Evolutionary conservation across 1,140 invertebrate species (phyloP), one percentile per base, ranked within the genome.

Genomic region (Trialeurodes vaporariorum): DNA sequence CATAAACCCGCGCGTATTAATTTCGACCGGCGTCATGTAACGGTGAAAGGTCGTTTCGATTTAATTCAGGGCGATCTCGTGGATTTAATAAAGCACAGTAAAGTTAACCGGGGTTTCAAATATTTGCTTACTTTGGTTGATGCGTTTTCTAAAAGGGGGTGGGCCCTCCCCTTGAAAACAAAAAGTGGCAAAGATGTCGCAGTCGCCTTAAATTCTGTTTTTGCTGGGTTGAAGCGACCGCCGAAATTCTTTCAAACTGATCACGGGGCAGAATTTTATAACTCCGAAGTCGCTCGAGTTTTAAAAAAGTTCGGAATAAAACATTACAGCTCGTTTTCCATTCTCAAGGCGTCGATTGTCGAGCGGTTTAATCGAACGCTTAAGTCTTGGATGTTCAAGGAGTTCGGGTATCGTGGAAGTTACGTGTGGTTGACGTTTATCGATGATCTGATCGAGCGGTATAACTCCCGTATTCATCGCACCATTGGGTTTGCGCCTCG

Each of bases 121-220:
- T 82, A 78, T 70, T 71, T 83, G 27, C 70, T 83, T 63, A 77
- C 75, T 25, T 73, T 79, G 5, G 81, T 83, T 66, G 77, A 82
- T 72, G 69, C 71, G 24, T 81, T 80, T 72, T 76, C 74, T 65
- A 82, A 81, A 74, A 78, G 74, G 72, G 76, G 77, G 25, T 82
- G 75, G 76, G 76, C 76, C 22, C 49, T 76, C 24, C 75, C 78
- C 2, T 25, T 83, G 27, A 80, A 80, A 76, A 75, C 67, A n/a
- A 83, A 83, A 75, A 79, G 67, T 65, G 76, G 70, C 59, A 68
- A 68, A 70, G 70, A 76, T 61, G 71, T 77, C 5, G 70, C 68
- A 11, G 67, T 63, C n/a, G 75, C 72, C 26, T 74, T 79, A 72
- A 58, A 70, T 49, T 34, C 58, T 22, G 64, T 71, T 25, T 60